Evolutionary conservation across 1,140 invertebrate genomes (phyloP).

Genomic region (Penaeus japonicus): DNA sequence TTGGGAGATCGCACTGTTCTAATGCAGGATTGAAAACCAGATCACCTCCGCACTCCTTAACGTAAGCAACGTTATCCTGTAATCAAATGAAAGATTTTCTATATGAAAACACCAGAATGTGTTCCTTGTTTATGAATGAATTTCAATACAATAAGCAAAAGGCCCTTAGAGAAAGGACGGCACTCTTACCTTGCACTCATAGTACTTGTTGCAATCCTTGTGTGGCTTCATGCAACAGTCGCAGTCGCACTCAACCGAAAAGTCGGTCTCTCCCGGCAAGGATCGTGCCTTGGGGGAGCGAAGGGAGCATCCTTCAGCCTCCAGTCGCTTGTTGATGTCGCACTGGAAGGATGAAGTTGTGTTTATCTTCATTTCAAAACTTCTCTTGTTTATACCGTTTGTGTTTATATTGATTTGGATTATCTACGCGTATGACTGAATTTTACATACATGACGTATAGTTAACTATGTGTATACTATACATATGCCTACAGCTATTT

Average conservation of each 20-base stretch:
- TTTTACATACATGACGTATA: too few relatives aligned
- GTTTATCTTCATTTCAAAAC: too few relatives aligned
- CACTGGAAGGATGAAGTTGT: neutral
- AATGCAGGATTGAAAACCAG: neutral
- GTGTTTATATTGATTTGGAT: too few relatives aligned
- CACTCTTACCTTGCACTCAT: neutral
- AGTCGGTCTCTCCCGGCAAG: neutral
- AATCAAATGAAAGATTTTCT: neutral
- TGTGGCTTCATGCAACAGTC: slow-evolving; percentile 2
- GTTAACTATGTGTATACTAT: too few relatives aligned
- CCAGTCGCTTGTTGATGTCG: neutral
- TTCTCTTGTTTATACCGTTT: too few relatives aligned
- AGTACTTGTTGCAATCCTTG: slow-evolving; percentile 23
- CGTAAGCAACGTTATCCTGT: neutral
- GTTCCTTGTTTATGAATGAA: neutral
- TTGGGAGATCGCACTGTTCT: slow-evolving; percentile 16
- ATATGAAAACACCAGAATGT: too few relatives aligned
- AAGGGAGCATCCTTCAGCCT: neutral
- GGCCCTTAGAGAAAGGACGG: too few relatives aligned
- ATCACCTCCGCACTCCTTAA: neutral
- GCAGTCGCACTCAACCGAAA: slow-evolving; percentile 11
- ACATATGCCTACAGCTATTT: too few relatives aligned
- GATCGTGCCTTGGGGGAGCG: neutral
- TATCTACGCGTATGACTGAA: too few relatives aligned
- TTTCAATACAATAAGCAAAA: neutral